phyloP scores from a whole-genome alignment of 92 coral and sea anemone genomes.

The Metridium senile region DNA sequence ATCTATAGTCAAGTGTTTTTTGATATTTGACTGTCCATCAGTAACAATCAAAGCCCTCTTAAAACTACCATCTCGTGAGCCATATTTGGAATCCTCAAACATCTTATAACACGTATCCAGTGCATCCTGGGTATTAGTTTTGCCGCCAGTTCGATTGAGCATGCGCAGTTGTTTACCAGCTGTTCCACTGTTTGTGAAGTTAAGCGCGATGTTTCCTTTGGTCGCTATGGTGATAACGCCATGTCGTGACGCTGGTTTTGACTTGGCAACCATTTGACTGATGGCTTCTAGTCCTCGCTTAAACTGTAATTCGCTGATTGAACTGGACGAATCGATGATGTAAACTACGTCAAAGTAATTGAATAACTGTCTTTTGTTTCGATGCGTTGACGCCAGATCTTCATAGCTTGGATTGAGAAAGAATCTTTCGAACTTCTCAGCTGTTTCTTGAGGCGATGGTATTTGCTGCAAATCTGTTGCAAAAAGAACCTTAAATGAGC shows the following conservation, averaged over 20 bases:
- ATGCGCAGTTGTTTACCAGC: conserved; percentile 50
- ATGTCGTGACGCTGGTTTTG: conserved; percentile 46
- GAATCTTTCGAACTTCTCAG: conserved; percentile 49
- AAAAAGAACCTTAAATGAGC: too few species aligned
- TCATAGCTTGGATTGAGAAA: conserved; percentile 50
- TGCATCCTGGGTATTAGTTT: conserved; percentile 85
- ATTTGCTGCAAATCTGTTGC: conserved; percentile 22
- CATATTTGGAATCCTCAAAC: conserved; percentile 37
- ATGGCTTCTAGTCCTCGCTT: conserved; percentile 58
- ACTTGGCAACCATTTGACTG: conserved; percentile 41
- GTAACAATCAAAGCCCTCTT: conserved; percentile 72
- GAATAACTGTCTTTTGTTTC: conserved; percentile 49
- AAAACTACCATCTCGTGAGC: conserved; percentile 59
- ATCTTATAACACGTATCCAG: conserved; percentile 53
- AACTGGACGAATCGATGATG: conserved; percentile 79
- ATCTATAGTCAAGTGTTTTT: conserved; percentile 42
- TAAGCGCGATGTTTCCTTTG: conserved; percentile 46
- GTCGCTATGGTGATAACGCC: conserved; percentile 77
- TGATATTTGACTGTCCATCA: conserved; percentile 82
- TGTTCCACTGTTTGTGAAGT: conserved; percentile 43
- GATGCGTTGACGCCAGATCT: conserved; percentile 6
- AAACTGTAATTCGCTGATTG: conserved; percentile 65
- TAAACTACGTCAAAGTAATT: conserved; percentile 67
- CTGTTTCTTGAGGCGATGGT: conserved; percentile 54
- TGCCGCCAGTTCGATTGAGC: conserved; percentile 71